Evolutionary conservation across 2,797 vertebrate species (phyloP).

Genomic region (Sphenodon punctatus): DNA sequence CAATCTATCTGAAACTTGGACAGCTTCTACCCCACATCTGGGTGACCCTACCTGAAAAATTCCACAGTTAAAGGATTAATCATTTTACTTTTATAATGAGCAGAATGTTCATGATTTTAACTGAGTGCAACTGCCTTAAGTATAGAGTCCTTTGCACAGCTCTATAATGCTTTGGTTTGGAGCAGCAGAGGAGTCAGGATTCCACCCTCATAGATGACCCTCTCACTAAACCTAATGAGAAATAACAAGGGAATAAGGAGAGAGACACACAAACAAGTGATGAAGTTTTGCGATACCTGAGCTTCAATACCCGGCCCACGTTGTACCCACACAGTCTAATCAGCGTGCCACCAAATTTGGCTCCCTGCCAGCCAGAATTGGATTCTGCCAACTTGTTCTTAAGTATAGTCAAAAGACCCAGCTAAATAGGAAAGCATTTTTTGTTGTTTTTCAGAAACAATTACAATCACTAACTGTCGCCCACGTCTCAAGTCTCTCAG

Average conservation of each 20-base stretch:
- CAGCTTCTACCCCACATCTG: too few species aligned
- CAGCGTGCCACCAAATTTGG: background rate
- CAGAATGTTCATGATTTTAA: too few species aligned
- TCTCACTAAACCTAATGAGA: background rate
- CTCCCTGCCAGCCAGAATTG: background rate
- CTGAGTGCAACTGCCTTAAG: too few species aligned
- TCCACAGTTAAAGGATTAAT: too few species aligned
- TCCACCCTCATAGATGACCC: too few species aligned
- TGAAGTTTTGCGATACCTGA: background rate
- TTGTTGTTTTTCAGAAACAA: slow-evolving; percentile 12
- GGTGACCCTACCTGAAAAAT: too few species aligned
- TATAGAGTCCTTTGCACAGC: too few species aligned
- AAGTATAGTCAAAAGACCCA: slow-evolving; percentile 43
- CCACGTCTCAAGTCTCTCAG: slow-evolving; percentile 45
- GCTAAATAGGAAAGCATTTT: slow-evolving; percentile 7
- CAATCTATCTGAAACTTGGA: too few species aligned
- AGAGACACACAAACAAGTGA: slow-evolving; percentile 7
- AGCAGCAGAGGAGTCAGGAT: too few species aligned
- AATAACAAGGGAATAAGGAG: background rate
- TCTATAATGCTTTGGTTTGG: too few species aligned
- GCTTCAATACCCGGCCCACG: slow-evolving; percentile 20
- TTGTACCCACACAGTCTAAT: slow-evolving; percentile 26
- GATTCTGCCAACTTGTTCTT: slow-evolving; percentile 37
- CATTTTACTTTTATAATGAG: too few species aligned
- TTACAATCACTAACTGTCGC: slow-evolving; percentile 41